Evolutionary conservation across 92 coral and sea anemone genomes (phyloP).

Genomic region (Ricordea florida): DNA sequence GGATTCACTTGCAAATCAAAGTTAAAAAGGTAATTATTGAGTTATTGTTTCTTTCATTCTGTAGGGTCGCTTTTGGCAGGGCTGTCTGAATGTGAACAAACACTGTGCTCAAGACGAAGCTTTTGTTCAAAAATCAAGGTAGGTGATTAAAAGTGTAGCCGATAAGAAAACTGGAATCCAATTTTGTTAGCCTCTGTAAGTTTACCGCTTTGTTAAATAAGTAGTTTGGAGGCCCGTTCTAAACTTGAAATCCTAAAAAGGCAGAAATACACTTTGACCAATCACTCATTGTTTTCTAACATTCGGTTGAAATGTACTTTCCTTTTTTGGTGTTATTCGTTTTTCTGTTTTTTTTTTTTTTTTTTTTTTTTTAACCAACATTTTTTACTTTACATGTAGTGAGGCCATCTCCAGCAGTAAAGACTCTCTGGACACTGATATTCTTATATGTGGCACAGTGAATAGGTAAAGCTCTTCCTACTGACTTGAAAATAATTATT

Average conservation of each 20-base stretch:
- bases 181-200: too few species aligned
- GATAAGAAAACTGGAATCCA: too few species aligned
- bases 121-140: constrained; percentile 77
- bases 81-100: constrained; percentile 85
- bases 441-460: constrained; percentile 68
- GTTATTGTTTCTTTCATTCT: not conserved
- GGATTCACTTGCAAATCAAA: too few species aligned
- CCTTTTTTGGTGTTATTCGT: too few species aligned
- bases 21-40: not conserved
- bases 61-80: constrained; percentile 73
- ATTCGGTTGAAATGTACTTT: too few species aligned
- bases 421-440: constrained; percentile 58
- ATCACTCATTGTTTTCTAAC: too few species aligned
- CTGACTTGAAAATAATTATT: not conserved
- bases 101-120: constrained; percentile 86
- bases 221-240: too few species aligned
- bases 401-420: constrained; percentile 51
- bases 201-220: too few species aligned
- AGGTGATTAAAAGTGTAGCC: too few species aligned
- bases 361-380: not conserved
- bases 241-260: too few species aligned
- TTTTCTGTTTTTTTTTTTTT: not conserved
- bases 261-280: too few species aligned
- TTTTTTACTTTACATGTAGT: too few species aligned
- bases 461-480: constrained; percentile 53